A percentile compares a stretch with the other conserved stretches of the same genome.
Evolutionary conservation across 2,888 invertebrate species (phyloP).

Genomic region (Atrina japonica): DNA sequence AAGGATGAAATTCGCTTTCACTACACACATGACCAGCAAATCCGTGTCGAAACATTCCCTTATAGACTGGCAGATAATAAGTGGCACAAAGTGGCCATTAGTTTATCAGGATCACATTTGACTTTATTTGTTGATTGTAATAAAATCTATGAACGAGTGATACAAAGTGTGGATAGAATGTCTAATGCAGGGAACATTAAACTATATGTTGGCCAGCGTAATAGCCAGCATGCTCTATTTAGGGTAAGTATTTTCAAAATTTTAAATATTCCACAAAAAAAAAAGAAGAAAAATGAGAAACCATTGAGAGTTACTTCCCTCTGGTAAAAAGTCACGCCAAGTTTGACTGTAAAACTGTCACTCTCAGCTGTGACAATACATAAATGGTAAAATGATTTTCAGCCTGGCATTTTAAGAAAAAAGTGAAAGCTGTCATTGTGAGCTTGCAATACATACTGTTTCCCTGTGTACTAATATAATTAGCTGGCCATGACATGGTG

Average conservation of each 20-base stretch:
- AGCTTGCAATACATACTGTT: no score
- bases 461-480: no score
- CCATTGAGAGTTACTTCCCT: no score
- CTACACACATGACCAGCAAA: slow-evolving; percentile 72
- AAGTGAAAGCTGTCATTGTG: no score
- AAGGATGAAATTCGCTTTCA: slow-evolving; percentile 86
- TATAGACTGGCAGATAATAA: slow-evolving; percentile 92
- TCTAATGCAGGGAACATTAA: slow-evolving; percentile 80
- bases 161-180: slow-evolving; percentile 85
- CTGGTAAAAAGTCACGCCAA: no score
- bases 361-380: no score
- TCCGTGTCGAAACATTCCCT: slow-evolving; percentile 90
- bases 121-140: slow-evolving; percentile 93
- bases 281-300: no score
- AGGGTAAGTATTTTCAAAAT: slow-evolving; percentile 91
- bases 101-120: slow-evolving; percentile 89
- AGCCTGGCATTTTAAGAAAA: no score
- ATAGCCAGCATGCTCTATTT: slow-evolving; percentile 91
- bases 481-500: no score
- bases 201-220: slow-evolving; percentile 94
- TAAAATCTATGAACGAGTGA: slow-evolving; percentile 90
- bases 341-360: no score
- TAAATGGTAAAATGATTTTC: no score
- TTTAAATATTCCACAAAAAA: no score
- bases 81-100: slow-evolving; percentile 92